Evolutionary conservation across 2,888 invertebrate genomes (phyloP), one percentile per base, ranked within the genome.

Genomic region (Tanytarsus gracilentus): DNA sequence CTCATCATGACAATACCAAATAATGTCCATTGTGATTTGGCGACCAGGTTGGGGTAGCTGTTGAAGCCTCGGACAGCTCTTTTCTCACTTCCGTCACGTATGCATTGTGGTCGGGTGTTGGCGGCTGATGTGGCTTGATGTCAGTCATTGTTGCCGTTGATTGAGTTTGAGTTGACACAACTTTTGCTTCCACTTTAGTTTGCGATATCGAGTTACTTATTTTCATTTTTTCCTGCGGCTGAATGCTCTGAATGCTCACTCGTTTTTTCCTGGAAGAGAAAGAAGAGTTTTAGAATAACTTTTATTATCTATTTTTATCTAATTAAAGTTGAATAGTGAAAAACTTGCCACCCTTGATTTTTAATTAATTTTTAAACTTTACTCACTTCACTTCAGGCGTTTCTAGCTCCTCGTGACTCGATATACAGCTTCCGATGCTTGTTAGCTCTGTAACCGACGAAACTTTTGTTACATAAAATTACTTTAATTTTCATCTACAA

Each of bases 361-460:
- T 60, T 11, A 75, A 75, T 1, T 74, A 74, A 65, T 73, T 70
- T 2, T 27, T 4, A 4, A 4, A 33, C 6, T 11, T 75, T 72
- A 62, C 74, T 75, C 29, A 72, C 70, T 63, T 76, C 75, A 66
- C 62, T 16, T 61, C 63, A n/a, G 62, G 62, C 58, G 64, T 63
- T 2, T 76, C 76, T 67, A 81, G 78, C 50, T 78, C 80, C 0
- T 80, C 81, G 40, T 81, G 81, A 0, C 81, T 81, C 0, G 81
- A 81, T 23, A 84, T 85, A 4, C 85, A 76, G 65, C 85, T 85
- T 70, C 85, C 85, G 30, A 85, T 77, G 1, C 85, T 85, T 6
- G 85, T 86, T 58, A 85, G 78, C 66, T 85, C 85, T 63, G 84
- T 65, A 56, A 40, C 40, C 48, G 49, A 49, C 9, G 63, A 64